Base-by-base conservation (phyloP, 2,888 invertebrate genomes). In the Anagyrus pseudococci region DNA sequence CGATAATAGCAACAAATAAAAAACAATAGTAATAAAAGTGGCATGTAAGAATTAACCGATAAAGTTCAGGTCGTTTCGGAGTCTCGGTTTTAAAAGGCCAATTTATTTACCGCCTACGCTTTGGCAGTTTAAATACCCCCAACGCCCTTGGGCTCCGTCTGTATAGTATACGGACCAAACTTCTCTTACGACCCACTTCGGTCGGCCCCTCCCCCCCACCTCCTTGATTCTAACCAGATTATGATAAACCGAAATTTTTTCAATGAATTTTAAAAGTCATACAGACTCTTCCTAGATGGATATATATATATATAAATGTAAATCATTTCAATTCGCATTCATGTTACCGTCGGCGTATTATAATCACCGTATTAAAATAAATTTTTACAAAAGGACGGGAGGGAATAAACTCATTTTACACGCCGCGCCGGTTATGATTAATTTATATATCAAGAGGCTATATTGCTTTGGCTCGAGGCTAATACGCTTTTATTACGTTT, bases 241-340 rank as follows among this genome's bases (percentile, higher is more conserved):
- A 37, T 37, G 33, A 37, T 37, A 37, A 37, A 15, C 15, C 13
- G 33, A 37, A 2, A 2, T 37, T 37, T 37, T 37, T 37, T 37
- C 33, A 8, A 37, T 37, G 33, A 37, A 37, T 37, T 13, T 37
- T 37, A 10, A 41, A 54, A 25, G 43, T 10, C 10, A 44, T 17
- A 25, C 41, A 13, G 15, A 1, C 15, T 23, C 25, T 15, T 23
- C n/a, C 37, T 1, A n/a, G 1, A 33, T n/a, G 19, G 7, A 19
- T 19, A 4, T 20, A 20, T 52, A 40, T 20, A 37, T 40, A 52
- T 22, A 40, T 40, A 33, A 44, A 44, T 44, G 44, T 19, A 20
- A 44, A 44, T 44, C 44, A 22, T 44, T 44, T 22, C 44, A 20
- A 40, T 52, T 52, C 41, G 40, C 52, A 52, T 52, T 52, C 41